phyloP scores from a whole-genome alignment of 64 coral and sea anemone genomes.

The Montipora cactus region DNA sequence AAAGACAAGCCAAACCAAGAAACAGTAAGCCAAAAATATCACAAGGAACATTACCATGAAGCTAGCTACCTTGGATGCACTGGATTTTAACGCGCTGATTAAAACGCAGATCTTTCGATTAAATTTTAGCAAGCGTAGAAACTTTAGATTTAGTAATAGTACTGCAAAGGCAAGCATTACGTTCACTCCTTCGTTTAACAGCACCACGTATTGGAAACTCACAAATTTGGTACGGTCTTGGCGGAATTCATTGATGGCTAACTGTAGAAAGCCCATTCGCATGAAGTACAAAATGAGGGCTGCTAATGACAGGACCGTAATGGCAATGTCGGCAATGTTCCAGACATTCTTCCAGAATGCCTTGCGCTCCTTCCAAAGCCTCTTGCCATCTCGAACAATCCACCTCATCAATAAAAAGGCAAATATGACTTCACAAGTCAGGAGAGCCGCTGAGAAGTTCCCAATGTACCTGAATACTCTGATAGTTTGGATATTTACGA shows the following conservation, averaged over 20 bases:
- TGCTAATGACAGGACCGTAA: constrained; percentile 66
- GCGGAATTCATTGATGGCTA: constrained; percentile 59
- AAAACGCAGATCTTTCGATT: constrained; percentile 89
- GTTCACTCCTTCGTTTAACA: constrained; percentile 81
- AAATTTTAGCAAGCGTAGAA: constrained; percentile 81
- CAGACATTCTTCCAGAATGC: constrained; percentile 67
- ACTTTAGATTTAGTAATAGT: constrained; percentile 77
- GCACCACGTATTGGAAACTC: constrained; percentile 89
- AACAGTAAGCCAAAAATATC: constrained; percentile 75
- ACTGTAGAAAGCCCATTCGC: constrained; percentile 67
- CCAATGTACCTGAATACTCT: constrained; percentile 82
- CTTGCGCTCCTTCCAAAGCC: constrained; percentile 59
- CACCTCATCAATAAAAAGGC: constrained; percentile 71
- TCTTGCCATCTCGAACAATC: constrained; percentile 85
- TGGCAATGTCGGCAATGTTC: constrained; percentile 73
- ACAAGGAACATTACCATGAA: constrained; percentile 81
- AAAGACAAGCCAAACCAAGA: constrained; percentile 63
- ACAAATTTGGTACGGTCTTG: constrained; percentile 67
- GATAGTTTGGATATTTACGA: constrained; percentile 85
- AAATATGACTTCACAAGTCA: constrained; percentile 82
- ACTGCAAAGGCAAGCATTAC: constrained; percentile 60
- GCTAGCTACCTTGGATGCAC: constrained; percentile 48
- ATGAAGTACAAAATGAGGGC: constrained; percentile 71
- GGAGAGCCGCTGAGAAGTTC: constrained; percentile 67
- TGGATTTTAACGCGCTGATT: constrained; percentile 58